A percentile compares a stretch with the other conserved stretches of the same genome.
Evolutionary conservation across 2,113 vertebrate genomes (phyloP).

Genomic region (Bothrops jararaca): DNA sequence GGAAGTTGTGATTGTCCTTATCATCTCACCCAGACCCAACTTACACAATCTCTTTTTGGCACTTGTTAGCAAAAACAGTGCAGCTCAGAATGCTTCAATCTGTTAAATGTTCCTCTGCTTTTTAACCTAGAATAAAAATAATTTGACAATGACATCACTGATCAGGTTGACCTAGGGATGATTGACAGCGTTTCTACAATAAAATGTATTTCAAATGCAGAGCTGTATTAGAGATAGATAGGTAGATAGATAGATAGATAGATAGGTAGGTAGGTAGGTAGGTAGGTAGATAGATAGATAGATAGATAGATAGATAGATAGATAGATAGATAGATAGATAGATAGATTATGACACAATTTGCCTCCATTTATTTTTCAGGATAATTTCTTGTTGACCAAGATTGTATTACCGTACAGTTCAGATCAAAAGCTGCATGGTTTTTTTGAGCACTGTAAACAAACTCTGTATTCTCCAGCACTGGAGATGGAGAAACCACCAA

Average conservation of each 20-base stretch:
- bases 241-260: too few relatives aligned
- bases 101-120: conserved; percentile 3
- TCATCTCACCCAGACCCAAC: conserved; percentile 48
- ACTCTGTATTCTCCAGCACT: background rate
- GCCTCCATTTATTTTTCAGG: background rate
- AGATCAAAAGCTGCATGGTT: background rate
- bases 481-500: too few relatives aligned
- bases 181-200: background rate
- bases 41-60: conserved; percentile 16
- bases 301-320: too few relatives aligned
- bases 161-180: conserved; percentile 4
- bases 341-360: background rate
- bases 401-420: background rate
- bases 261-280: too few relatives aligned
- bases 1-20: conserved; percentile 55
- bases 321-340: background rate
- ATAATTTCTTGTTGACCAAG: background rate
- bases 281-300: too few relatives aligned
- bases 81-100: conserved; percentile 38
- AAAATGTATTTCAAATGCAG: background rate
- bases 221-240: background rate
- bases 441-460: background rate
- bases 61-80: conserved; percentile 31
- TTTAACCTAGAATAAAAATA: conserved; percentile 9
- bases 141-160: conserved; percentile 20